Evolutionary conservation across 1,140 invertebrate genomes (phyloP), one percentile per base, ranked within the genome.

Genomic region (Phymorhynchus buccinoides): DNA sequence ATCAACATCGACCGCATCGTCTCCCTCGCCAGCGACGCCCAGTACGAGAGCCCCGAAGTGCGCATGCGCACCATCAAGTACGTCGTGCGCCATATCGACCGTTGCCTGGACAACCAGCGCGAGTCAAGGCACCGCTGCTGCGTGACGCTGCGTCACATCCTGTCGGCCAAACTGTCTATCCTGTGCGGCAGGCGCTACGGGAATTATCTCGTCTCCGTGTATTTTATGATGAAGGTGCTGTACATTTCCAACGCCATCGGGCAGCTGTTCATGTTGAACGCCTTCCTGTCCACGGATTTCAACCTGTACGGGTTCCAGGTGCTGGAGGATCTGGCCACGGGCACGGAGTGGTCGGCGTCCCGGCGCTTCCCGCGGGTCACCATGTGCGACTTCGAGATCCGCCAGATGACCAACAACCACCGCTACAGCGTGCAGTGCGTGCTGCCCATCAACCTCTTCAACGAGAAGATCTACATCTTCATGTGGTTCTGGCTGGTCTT

Each of bases 401-500:
- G 94, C 48, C 93, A 94, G 82, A 90, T 94, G 41, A 88, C 88
- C 56, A 94, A 94, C 79, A 91, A 94, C 62, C 93, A 94, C 84
- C 92, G 93, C 80, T 94, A 95, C 88, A 94, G 94, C 62, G 94
- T 94, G 68, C 94, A 95, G 86, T 95, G 94, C 88, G 94, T 94
- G 30, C 94, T 95, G 41, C 94, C 94, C 84, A 94, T 95, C 73
- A 95, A 95, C 87, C 91, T 94, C 39, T 95, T 95, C 90, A 94
- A 95, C 87, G 94, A 95, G 88, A 95, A 95, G 89, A 94, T 95
- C 35, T 95, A 95, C 88, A 93, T 95, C 82, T 94, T 95, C 86
- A 88, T 95, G 48, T 95, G 94, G 94, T 95, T 95, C 89, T 95
- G 94, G 94, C 93, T 94, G 68, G 93, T 95, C 22, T 94, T 95